Evolutionary conservation across 2,797 vertebrate species (phyloP), one percentile per base, ranked within the genome.

Genomic region (Limosa lapponica): DNA sequence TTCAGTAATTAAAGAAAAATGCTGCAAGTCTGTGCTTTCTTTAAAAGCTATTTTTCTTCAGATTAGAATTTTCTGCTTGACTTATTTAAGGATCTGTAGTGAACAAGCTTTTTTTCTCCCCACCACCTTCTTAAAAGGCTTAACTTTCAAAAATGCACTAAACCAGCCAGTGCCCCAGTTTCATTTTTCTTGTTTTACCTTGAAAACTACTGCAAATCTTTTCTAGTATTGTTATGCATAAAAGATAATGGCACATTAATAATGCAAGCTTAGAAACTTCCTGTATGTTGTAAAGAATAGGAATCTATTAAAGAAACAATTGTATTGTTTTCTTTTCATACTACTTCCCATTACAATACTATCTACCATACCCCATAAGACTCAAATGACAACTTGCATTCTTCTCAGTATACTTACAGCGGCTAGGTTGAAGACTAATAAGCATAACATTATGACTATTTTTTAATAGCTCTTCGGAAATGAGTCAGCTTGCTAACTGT

Each of bases 31-130:
- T 81, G 41, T 84, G 64, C 51, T 94, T 96, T 88, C 77, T 86
- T 78, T 82, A 77, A 93, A 94, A 90, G 58, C 64, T 82, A 20
- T 77, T 96, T 95, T 87, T 87, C 78, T 93, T 79, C 89, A 87
- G 78, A 91, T 89, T 91, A 89, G 32, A 70, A 80, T 92, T 96
- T 93, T 94, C 91, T 95, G 78, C 95, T 80, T 90, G 81, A 73
- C 43, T 92, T 16, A 57, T 48, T 77, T 82, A 23, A 93, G 90
- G 75, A 71, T 83, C 77, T 90, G 69, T 59, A 82, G 32, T 14
- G 74, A 92, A 73, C 39, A 48, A 82, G 51, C 5, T 52, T 75
- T 34, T 37, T 10, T 5, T 4, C 30, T n/a, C 22, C 27, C 36
- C 17, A 27, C 41, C 36, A 13, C 48, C 72, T 85, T 70, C 71